Base-by-base conservation (phyloP, 2,113 vertebrate genomes). In the Smithornis capensis region DNA sequence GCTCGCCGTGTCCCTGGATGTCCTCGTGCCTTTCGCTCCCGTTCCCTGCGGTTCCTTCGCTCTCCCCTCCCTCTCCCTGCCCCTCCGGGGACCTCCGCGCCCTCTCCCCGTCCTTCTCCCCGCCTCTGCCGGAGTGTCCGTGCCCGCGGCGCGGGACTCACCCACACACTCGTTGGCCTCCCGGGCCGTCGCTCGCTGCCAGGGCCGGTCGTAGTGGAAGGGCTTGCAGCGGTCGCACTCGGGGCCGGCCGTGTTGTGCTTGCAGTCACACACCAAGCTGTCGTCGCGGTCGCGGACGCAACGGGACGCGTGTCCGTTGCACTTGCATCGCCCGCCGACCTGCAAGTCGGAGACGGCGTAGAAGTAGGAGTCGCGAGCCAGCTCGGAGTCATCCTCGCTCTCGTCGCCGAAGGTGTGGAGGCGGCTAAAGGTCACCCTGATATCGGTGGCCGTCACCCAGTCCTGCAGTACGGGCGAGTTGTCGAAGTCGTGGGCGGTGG, bases 101-200 rank as follows among this genome's bases (percentile, higher is more conserved):
- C 74, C 53, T 33, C 50, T 81, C 28, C 74, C 60, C 47, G 53
- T 80, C 59, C 84, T 29, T 8, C 27, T 56, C 59, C 35, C 56
- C 49, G 17, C 59, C 17, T 38, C 77, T 52, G 7, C 87, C 56
- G 73, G 29, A 1, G 45, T 1, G 71, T 10, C 68, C 35, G 24
- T 33, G 55, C 49, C 67, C 79, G 53, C 55, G 40, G 25, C 62
- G 31, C 21, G 49, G 57, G 78, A 99, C 99, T 99, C 96, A 99
- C 99, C 99, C 81, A 99, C 99, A 78, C 99, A 99, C 97, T 99
- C 99, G 98, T 99, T 99, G 97, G 99, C 99, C 90, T 99, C 99
- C 62, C 99, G 97, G 78, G 99, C 99, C 12, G 99, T 99, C 87
- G 99, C 99, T 87, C 99, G 98, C 97, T 99, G 99, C 99, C 99